Base-by-base conservation (phyloP, 2,797 vertebrate species). In the Gallirallus australis region DNA sequence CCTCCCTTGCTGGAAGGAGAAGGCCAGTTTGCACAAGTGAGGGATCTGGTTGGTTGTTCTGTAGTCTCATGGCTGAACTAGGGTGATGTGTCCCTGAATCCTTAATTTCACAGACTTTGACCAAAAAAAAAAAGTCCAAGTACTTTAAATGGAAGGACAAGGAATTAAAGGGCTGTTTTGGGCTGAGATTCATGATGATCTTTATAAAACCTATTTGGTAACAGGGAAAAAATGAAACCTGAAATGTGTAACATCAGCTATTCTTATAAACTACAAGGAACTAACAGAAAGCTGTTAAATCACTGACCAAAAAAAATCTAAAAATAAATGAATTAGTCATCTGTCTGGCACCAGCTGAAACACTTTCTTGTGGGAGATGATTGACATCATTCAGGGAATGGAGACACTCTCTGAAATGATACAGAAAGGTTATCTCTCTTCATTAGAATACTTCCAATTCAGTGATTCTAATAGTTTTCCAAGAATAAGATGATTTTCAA, bases 1-100 rank as follows among this genome's bases (percentile, higher is more conserved):
- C 28, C 11, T 72, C 11, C 28, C 25, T 28, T 75, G 19, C 56
- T 65, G 89, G 27, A 57, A 59, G 52, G 23, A 64, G 35, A 17
- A 17, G 30, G 12, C 35, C 15, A 12, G 6, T 8, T 53, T 56
- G 18, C 33, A 28, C 19, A 17, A 42, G 17, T 27, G 39, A 78
- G 50, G 5, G 28, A 14, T 35, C 3, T 9, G 16, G 17, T 76
- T 0, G 0, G 16, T 79, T 25, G 7, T 11, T 83, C 11, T 17
- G n/a, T 23, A 31, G 35, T 28, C 33, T 65, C 30, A n/a, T 37
- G 61, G 14, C 39, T 48, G 14, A 78, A 25, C 42, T 35, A 8
- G 4, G 3, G 7, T 31, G 3, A 72, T 76, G 21, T 40, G 30
- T 57, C 11, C 28, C 8, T 0, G 3, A 87, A 73, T 78, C 33